phyloP scores from a whole-genome alignment of 2,888 invertebrate species.

The Panopea generosa region DNA sequence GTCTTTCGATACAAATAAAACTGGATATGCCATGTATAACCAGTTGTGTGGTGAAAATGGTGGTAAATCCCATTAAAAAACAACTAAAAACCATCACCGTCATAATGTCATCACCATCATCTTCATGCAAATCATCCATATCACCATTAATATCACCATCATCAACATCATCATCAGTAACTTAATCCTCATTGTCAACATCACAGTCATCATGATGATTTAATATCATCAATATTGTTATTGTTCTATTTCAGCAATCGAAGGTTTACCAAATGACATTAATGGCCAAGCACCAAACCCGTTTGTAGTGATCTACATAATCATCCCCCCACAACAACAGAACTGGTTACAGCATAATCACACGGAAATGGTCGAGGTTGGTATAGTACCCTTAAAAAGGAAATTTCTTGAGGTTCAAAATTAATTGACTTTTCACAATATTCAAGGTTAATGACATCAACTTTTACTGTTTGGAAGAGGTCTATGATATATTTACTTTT shows the following conservation, averaged over 20 bases:
- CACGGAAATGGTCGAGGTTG: slow-evolving; percentile 95
- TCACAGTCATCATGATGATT: no score
- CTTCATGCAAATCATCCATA: not conserved
- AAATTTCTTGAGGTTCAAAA: no score
- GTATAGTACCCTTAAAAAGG: slow-evolving; percentile 73
- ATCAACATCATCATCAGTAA: not conserved
- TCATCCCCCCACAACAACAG: slow-evolving; percentile 82
- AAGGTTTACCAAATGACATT: slow-evolving; percentile 94
- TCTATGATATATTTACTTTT: no score
- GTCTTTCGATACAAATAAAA: no score
- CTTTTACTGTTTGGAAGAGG: not conserved
- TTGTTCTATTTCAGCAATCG: slow-evolving; percentile 89
- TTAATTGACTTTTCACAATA: no score
- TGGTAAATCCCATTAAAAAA: no score
- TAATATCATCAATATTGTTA: no score
- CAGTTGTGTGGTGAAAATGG: no score
- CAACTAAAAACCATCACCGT: not conserved
- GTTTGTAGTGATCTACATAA: slow-evolving; percentile 89
- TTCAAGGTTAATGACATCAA: not conserved
- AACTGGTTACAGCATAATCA: slow-evolving; percentile 93
- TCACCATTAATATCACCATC: not conserved
- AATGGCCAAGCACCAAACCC: slow-evolving; percentile 95
- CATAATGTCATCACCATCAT: not conserved
- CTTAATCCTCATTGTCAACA: no score
- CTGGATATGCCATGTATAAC: no score